A percentile compares a stretch with the other conserved stretches of the same genome.
Evolutionary conservation across 2,888 invertebrate genomes (phyloP).

Genomic region (Deilephila elpenor): DNA sequence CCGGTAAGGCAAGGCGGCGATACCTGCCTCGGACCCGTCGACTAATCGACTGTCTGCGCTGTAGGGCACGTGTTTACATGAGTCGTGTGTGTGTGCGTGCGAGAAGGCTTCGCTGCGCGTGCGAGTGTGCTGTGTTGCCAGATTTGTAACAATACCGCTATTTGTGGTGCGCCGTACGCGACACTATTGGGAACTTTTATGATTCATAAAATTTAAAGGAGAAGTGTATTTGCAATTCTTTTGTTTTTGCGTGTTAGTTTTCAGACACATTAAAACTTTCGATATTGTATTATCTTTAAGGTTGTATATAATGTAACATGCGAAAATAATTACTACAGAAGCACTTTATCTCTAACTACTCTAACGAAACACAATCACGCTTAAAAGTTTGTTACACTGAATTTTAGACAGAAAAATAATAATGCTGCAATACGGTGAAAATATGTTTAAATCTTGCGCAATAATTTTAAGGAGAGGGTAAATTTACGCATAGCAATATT

Average conservation of each 20-base stretch:
- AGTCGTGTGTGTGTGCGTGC: conserved; percentile 54
- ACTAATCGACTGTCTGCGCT: conserved; percentile 61
- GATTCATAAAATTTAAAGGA: conserved; percentile 1
- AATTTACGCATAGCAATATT: background rate
- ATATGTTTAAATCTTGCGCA: background rate
- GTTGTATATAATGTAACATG: too few species aligned
- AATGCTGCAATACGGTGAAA: background rate
- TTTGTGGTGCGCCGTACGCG: conserved; percentile 16
- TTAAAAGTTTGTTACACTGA: too few species aligned
- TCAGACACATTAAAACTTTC: too few species aligned
- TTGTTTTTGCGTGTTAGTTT: background rate
- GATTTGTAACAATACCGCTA: conserved; percentile 35
- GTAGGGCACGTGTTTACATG: conserved; percentile 59
- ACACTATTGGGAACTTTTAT: conserved; percentile 7
- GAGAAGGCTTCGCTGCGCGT: conserved; percentile 65
- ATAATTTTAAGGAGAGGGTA: background rate
- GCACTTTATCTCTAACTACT: too few species aligned
- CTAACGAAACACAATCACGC: too few species aligned
- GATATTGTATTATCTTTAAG: too few species aligned
- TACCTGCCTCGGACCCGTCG: conserved; percentile 72
- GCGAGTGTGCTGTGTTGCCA: conserved; percentile 59
- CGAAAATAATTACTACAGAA: too few species aligned
- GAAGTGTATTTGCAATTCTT: background rate
- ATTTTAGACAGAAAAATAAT: too few species aligned
- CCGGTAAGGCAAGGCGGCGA: conserved; percentile 68